phyloP scores from a whole-genome alignment of 1,140 invertebrate species.

The Diploscapter pachys region DNA sequence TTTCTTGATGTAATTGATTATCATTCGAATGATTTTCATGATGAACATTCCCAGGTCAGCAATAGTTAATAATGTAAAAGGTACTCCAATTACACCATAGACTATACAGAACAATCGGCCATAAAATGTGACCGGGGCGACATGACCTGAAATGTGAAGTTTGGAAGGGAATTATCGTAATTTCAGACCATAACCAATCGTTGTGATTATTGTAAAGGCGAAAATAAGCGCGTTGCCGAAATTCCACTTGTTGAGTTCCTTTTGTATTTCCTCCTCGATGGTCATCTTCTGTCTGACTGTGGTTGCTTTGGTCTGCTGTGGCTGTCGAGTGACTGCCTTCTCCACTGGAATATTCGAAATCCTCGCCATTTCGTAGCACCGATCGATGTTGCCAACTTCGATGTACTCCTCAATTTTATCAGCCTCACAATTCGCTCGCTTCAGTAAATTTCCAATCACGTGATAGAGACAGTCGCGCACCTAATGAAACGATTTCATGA shows the following conservation, averaged over 20 bases:
- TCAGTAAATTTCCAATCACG: constrained; percentile 17
- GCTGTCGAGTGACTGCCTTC: neutral
- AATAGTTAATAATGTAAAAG: constrained; percentile 47
- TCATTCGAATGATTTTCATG: constrained; percentile 26
- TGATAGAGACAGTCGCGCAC: constrained; percentile 23
- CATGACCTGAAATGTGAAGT: constrained; percentile 56
- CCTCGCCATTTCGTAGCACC: constrained; percentile 29
- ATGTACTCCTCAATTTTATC: constrained; percentile 26
- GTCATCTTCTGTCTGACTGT: neutral
- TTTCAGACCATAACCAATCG: constrained; percentile 27
- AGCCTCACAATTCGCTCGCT: constrained; percentile 16
- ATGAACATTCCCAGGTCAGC: constrained; percentile 52
- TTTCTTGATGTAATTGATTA: neutral
- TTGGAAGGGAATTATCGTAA: neutral
- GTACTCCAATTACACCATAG: constrained; percentile 52
- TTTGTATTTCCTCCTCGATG: constrained; percentile 21
- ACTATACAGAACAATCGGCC: constrained; percentile 49
- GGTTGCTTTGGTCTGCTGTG: constrained; percentile 12
- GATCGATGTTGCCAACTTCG: constrained; percentile 27
- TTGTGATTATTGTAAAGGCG: constrained; percentile 40
- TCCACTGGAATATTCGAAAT: neutral
- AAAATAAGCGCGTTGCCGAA: constrained; percentile 40
- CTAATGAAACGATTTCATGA: constrained; percentile 18
- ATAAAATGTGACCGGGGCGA: constrained; percentile 61
- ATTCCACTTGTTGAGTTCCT: constrained; percentile 25